These are phyloP conservation scores for Phrynocephalus vlangalii DNA, from an alignment of 2,797 vertebrate species.

Conservation along the genomic window DNA sequence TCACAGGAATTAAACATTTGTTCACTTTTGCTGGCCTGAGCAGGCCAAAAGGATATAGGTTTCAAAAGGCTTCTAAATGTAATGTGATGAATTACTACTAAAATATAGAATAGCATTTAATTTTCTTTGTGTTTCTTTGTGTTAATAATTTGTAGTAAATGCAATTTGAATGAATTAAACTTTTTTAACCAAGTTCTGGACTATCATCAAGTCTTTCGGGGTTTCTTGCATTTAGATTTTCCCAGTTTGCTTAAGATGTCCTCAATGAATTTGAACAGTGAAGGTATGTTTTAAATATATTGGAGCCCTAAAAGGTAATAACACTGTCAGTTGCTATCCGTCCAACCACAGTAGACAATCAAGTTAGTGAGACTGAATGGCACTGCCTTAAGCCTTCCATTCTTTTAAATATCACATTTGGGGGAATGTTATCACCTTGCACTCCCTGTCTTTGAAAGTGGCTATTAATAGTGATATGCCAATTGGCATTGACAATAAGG, in stretches of 20 bases:
- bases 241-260: constrained; percentile 63
- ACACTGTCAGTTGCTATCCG: constrained; percentile 62
- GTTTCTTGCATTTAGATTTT: constrained; percentile 50
- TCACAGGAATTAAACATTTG: background rate
- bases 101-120: constrained; percentile 41
- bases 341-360: constrained; percentile 50
- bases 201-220: constrained; percentile 55
- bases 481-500: constrained; percentile 62
- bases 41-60: constrained; percentile 20
- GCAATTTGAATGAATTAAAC: constrained; percentile 61
- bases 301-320: constrained; percentile 73
- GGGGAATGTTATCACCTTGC: constrained; percentile 51
- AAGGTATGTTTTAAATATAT: constrained; percentile 48
- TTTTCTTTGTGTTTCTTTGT: constrained; percentile 48
- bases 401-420: constrained; percentile 56
- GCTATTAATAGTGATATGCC: background rate
- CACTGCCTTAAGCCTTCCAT: constrained; percentile 50
- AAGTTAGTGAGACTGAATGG: constrained; percentile 53
- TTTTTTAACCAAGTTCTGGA: constrained; percentile 60
- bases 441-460: constrained; percentile 48
- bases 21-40: constrained; percentile 26
- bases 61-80: constrained; percentile 39
- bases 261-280: constrained; percentile 51
- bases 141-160: constrained; percentile 62
- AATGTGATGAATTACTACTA: constrained; percentile 52